These are phyloP conservation scores for Lepas anatifera DNA, from an alignment of 2,888 invertebrate genomes.

Conservation along the genomic window DNA sequence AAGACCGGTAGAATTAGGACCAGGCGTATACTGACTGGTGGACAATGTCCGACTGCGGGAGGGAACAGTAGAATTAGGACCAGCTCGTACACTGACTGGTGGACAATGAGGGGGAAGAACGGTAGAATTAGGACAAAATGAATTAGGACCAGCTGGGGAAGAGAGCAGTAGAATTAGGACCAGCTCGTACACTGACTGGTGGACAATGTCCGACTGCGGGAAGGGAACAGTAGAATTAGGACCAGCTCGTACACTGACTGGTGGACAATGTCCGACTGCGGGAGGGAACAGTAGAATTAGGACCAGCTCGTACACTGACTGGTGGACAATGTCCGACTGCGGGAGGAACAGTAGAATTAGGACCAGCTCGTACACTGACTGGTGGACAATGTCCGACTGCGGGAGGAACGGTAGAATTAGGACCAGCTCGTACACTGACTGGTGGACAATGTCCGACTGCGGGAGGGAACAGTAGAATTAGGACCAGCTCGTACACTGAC, in stretches of 20 bases:
- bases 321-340: too few relatives aligned
- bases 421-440: conserved; percentile 87
- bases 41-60: conserved; percentile 79
- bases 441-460: conserved; percentile 98
- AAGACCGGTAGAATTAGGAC: too few relatives aligned
- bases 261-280: conserved; percentile 97
- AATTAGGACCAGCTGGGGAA: too few relatives aligned
- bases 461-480: too few relatives aligned
- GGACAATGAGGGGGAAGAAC: conserved; percentile 82
- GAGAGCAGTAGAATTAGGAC: too few relatives aligned
- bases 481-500: too few relatives aligned
- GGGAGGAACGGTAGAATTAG: conserved; percentile 38
- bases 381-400: conserved; percentile 74
- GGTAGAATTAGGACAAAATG: too few relatives aligned
- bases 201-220: conserved; percentile 76
- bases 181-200: conserved; percentile 92
- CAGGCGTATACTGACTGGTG: conserved; percentile 83
- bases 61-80: conserved; percentile 20
- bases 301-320: too few relatives aligned
- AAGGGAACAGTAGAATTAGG: too few relatives aligned
- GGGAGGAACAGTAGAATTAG: too few relatives aligned
- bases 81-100: conserved; percentile 96
- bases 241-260: conserved; percentile 92
- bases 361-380: conserved; percentile 97
- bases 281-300: too few relatives aligned